Conservation (phyloP, 2,888 invertebrate genomes). For the Azorinus chamasolen region DNA sequence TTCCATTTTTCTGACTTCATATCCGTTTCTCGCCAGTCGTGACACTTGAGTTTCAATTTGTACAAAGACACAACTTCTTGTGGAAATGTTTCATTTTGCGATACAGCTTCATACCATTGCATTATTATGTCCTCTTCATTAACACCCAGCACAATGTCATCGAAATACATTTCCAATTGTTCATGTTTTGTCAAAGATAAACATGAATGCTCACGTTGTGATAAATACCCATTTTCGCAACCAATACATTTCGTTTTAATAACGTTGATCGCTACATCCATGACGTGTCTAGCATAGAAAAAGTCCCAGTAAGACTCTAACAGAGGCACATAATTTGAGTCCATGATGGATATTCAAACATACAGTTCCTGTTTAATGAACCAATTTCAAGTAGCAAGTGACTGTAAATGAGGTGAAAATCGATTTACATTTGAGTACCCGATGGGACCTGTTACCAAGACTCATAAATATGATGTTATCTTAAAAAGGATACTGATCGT, state of each 20-base stretch:
- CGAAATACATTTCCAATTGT: conserved; percentile 16
- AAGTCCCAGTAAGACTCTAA: conserved; percentile 23
- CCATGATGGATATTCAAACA: too few relatives aligned
- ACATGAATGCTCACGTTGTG: conserved; percentile 18
- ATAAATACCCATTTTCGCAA: conserved; percentile 9
- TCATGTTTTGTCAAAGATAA: conserved; percentile 1
- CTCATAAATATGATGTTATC: too few relatives aligned
- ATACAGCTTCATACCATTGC: conserved; percentile 16
- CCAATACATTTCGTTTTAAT: conserved; percentile 18
- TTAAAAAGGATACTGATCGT: too few relatives aligned
- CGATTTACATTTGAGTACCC: too few relatives aligned
- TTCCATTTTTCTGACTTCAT: conserved; percentile 6
- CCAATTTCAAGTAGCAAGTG: too few relatives aligned
- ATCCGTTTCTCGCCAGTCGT: conserved; percentile 16
- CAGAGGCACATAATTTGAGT: neutral
- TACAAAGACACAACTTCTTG: conserved; percentile 5
- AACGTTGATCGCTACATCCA: neutral
- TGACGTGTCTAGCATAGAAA: conserved; percentile 14
- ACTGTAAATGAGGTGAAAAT: too few relatives aligned
- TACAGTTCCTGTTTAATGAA: too few relatives aligned
- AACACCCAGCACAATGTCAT: conserved; percentile 7
- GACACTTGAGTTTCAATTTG: conserved; percentile 17
- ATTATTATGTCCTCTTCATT: conserved; percentile 6
- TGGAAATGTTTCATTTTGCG: neutral
- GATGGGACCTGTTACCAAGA: too few relatives aligned